Evolutionary conservation across 1,140 invertebrate genomes (phyloP), one percentile per base, ranked within the genome.

Genomic region (Scaptomyza montana): DNA sequence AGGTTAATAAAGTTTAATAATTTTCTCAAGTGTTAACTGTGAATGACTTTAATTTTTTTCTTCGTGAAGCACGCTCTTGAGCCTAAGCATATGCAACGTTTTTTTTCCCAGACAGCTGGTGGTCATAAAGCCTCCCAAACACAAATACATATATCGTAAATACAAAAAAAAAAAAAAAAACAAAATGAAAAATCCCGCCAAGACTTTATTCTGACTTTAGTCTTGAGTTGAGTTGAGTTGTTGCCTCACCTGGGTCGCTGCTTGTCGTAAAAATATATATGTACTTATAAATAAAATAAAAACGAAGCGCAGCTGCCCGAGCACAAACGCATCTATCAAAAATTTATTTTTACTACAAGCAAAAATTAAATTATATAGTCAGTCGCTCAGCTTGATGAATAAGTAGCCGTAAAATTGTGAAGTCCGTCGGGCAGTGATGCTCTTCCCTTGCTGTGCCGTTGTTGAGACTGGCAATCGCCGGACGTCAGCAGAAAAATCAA

Each of bases 291-390:
- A 33, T 33, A 73, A 73, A 68, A 53, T 46, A 55, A 33, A 60
- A 54, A 16, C 39, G 21, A 12, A 49, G 10, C 69, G 10, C 69
- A 62, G 56, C 70, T 63, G 62, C 45, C 54, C 39, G 65, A 50
- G 46, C 57, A 8, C 21, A 51, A 55, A 63, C 56, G 67, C 77
- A 74, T 80, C 81, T 85, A 85, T 86, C 77, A 85, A 85, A 86
- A 78, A 80, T 85, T 55, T 85, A 86, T 86, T 80, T 86, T 80
- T 75, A 85, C 80, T 77, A 77, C 77, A 71, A 60, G 74, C 59
- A 77, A 80, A 87, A 84, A 87, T 85, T 81, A 81, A 85, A 85
- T 85, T 85, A 87, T 85, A 87, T 87, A 81, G 82, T 78, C 82
- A 71, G 82, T 69, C 82, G 78, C 74, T 85, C 78, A 81, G 80